Base-by-base conservation (phyloP, 2,888 invertebrate species). In the Idaea straminata region DNA sequence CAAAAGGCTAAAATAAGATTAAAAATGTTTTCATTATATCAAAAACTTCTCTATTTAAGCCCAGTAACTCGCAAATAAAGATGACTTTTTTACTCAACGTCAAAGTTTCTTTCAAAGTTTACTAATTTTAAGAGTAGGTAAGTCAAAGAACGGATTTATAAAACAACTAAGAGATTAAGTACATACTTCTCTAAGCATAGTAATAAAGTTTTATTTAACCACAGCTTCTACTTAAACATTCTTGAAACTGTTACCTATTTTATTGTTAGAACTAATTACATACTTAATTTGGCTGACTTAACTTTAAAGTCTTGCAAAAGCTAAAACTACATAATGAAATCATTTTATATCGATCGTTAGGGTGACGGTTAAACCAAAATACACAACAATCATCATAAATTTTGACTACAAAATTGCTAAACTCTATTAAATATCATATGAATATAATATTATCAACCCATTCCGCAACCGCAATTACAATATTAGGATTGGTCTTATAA, bases 1-100 rank as follows among this genome's bases (percentile, higher is more conserved):
- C 72, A 75, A 76, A 77, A 74, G 67, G 65, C 69, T 61, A 62
- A 74, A 72, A 66, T 69, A 70, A 78, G 74, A 75, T 73, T 72
- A 61, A 73, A 74, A 76, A 75, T 77, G 71, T 79, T 78, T 80
- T 76, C 74, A 74, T 74, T 66, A 63, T 67, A 77, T 76, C 71
- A 75, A 74, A 47, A 79, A 78, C 71, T 77, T 79, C 63, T 77
- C 71, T 79, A 74, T 76, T 76, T 69, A 68, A 70, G 68, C 69
- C 69, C 69, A 77, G 76, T 70, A 75, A 72, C 71, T 74, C 25
- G 69, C 66, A 69, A 75, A 78, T 76, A 75, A 76, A 78, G 67
- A 67, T 67, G 69, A 64, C 73, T 74, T 76, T 73, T 76, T 74
- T 78, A 73, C 73, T 72, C 72, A 71, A 72, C 73, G 65, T 72